Percentiles rank a stretch among this genome's conserved stretches.
These are phyloP conservation scores for Seriola quinqueradiata DNA, from an alignment of 2,113 vertebrate species.

Conservation along the genomic window DNA sequence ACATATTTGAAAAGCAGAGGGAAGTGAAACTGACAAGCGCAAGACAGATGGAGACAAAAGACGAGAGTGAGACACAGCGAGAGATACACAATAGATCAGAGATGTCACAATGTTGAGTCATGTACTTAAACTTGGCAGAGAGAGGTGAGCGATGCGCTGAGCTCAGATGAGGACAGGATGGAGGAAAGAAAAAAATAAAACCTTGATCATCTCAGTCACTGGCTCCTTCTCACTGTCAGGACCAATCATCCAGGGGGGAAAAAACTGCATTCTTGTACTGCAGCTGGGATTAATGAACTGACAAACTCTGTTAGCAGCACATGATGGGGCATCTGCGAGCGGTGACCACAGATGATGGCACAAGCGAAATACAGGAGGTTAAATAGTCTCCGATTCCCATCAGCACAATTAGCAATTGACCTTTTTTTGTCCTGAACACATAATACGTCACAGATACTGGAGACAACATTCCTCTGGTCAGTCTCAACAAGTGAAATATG, in stretches of 20 bases:
- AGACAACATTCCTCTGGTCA: conserved; percentile 32
- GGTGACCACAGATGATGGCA: conserved; percentile 52
- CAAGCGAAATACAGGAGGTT: conserved; percentile 36
- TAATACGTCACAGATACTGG: conserved; percentile 44
- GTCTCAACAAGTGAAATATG: background rate
- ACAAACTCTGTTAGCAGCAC: conserved; percentile 58
- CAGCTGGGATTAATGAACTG: conserved; percentile 75
- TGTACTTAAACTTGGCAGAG: conserved; percentile 69
- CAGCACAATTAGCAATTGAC: conserved; percentile 41
- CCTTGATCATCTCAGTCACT: conserved; percentile 67
- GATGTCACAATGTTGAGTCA: conserved; percentile 73
- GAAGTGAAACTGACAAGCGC: conserved; percentile 36
- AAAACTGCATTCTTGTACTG: conserved; percentile 68
- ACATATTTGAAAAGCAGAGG: conserved; percentile 63
- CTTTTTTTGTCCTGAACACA: conserved; percentile 45
- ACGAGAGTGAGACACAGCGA: conserved; percentile 31
- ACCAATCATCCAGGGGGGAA: conserved; percentile 58
- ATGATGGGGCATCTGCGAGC: conserved; percentile 39
- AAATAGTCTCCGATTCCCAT: conserved; percentile 47
- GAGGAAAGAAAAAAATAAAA: conserved; percentile 6
- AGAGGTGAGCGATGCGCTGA: conserved; percentile 58
- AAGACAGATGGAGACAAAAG: conserved; percentile 22
- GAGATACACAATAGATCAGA: conserved; percentile 53
- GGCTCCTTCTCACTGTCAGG: conserved; percentile 65
- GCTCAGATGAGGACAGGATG: conserved; percentile 32